Conservation (phyloP, 2,888 invertebrate genomes). For the Hoplodrina blanda region DNA sequence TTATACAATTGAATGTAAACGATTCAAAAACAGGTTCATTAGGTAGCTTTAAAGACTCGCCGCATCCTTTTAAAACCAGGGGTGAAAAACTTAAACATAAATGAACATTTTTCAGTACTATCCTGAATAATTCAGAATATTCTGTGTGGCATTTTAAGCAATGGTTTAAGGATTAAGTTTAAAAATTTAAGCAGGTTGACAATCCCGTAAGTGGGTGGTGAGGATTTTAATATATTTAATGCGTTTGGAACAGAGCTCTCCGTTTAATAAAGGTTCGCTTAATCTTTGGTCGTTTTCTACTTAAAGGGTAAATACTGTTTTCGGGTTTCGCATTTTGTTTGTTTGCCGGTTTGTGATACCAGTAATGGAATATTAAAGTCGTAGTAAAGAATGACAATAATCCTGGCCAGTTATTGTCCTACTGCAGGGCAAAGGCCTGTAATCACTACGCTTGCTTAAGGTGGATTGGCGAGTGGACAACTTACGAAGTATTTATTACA, state of each 20-base stretch:
- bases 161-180: constrained; percentile 38
- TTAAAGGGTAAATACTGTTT: constrained; percentile 8
- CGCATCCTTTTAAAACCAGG: neutral
- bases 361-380: neutral
- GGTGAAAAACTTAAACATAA: constrained; percentile 15
- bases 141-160: constrained; percentile 24
- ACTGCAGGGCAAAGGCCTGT: too few species aligned
- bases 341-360: neutral
- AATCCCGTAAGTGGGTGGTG: constrained; percentile 45
- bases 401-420: too few species aligned
- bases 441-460: too few species aligned
- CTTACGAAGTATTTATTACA: too few species aligned
- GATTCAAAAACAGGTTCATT: too few species aligned
- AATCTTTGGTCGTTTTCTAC: constrained; percentile 28
- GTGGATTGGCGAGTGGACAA: too few species aligned
- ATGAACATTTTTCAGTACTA: constrained; percentile 15
- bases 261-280: constrained; percentile 41
- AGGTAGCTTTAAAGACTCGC: neutral
- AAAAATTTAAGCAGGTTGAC: constrained; percentile 61
- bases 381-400: neutral
- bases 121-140: constrained; percentile 34
- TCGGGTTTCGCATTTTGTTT: neutral
- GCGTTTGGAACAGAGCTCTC: constrained; percentile 39
- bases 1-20: too few species aligned
- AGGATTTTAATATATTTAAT: constrained; percentile 56